A percentile compares a stretch with the other conserved stretches of the same genome.
phyloP scores from a whole-genome alignment of 2,113 vertebrate species.

The Tachysurus vachellii region DNA sequence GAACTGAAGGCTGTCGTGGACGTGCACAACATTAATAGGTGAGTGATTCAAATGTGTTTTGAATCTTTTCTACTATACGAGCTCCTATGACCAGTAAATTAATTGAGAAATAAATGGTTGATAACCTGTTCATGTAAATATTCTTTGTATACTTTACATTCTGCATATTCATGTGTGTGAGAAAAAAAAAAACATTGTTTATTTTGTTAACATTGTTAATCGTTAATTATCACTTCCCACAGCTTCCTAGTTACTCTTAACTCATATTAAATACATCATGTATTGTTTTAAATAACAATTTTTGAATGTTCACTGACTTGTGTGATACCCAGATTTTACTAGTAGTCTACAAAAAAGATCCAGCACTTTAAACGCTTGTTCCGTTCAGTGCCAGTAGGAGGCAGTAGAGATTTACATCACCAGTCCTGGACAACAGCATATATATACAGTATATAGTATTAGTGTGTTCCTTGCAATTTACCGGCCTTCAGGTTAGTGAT shows the following conservation, averaged over 20 bases:
- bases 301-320: not conserved
- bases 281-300: not conserved
- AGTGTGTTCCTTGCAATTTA: not conserved
- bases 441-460: not conserved
- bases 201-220: no score
- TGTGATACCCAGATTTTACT: not conserved
- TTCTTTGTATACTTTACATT: not conserved
- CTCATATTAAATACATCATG: not conserved
- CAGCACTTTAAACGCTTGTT: not conserved
- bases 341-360: not conserved
- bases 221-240: not conserved
- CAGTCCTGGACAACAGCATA: not conserved
- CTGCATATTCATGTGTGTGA: not conserved
- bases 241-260: not conserved
- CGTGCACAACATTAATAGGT: not conserved
- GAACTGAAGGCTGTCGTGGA: conserved; percentile 8
- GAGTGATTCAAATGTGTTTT: conserved; percentile 3
- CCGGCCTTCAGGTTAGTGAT: not conserved
- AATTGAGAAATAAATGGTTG: not conserved
- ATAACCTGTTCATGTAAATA: not conserved
- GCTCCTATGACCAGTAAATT: not conserved
- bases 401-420: conserved; percentile 36
- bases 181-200: no score
- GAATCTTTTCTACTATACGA: not conserved
- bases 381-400: conserved; percentile 40